phyloP scores from a whole-genome alignment of 2,113 vertebrate genomes.

The Tragelaphus strepsiceros region DNA sequence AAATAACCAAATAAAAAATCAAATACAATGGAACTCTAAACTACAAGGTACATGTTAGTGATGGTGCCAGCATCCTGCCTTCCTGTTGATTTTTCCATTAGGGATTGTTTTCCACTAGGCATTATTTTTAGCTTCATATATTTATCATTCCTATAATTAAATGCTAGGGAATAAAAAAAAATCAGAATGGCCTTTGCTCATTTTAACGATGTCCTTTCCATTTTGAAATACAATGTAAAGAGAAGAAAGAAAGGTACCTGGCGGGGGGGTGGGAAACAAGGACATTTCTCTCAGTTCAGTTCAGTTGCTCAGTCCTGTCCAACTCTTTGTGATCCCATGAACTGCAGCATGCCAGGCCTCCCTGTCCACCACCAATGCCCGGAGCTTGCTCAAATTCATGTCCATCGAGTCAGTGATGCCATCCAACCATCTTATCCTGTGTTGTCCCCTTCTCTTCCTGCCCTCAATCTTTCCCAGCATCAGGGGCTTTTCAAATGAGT shows the following conservation, averaged over 20 bases:
- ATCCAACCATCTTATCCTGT: no score
- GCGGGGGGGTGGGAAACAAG: no score
- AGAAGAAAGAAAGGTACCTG: neutral
- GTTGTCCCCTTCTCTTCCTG: no score
- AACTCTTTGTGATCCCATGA: no score
- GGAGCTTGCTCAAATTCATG: no score
- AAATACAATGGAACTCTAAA: neutral
- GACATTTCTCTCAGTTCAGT: neutral
- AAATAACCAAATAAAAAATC: neutral
- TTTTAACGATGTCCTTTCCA: neutral
- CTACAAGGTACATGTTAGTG: neutral
- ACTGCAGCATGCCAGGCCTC: no score
- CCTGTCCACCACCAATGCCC: no score
- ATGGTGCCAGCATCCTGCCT: neutral
- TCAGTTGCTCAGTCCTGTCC: no score
- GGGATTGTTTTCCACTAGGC: neutral
- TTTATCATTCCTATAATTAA: neutral
- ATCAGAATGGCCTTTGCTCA: neutral
- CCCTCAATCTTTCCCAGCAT: no score
- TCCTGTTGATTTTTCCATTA: neutral
- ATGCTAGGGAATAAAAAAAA: neutral
- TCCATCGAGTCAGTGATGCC: no score
- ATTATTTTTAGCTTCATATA: neutral
- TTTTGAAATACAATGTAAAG: neutral
- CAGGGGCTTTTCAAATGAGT: no score